Evolutionary conservation across 2,113 vertebrate species (phyloP).

Genomic region (Amblyopsis rosae): DNA sequence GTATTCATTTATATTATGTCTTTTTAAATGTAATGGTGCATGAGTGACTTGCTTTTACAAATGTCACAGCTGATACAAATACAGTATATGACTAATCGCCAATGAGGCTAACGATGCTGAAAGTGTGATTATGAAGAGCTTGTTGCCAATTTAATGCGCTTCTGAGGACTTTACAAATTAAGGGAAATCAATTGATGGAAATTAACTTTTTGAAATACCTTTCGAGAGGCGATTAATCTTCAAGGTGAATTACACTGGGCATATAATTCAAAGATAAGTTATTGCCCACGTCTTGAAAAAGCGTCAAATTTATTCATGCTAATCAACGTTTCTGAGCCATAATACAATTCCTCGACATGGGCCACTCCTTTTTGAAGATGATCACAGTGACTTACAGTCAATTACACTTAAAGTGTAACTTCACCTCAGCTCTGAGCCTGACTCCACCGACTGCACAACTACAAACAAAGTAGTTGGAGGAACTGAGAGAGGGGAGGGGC

Average conservation of each 20-base stretch:
- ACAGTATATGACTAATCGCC: slow-evolving; percentile 52
- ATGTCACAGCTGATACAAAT: slow-evolving; percentile 57
- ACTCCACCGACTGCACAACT: too few relatives aligned
- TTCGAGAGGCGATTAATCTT: slow-evolving; percentile 68
- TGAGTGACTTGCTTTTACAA: slow-evolving; percentile 63
- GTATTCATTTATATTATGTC: slow-evolving; percentile 52
- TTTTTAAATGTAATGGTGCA: slow-evolving; percentile 62
- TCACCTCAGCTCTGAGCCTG: too few relatives aligned
- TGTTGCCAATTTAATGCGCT: slow-evolving; percentile 64
- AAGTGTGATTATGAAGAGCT: slow-evolving; percentile 56
- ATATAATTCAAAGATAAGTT: slow-evolving; percentile 73
- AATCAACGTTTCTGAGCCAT: slow-evolving; percentile 61
- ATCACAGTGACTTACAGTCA: slow-evolving; percentile 40
- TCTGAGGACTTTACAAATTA: slow-evolving; percentile 60
- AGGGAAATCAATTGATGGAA: slow-evolving; percentile 67
- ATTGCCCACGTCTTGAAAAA: slow-evolving; percentile 59
- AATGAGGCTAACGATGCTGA: slow-evolving; percentile 61
- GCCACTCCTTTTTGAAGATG: slow-evolving; percentile 23
- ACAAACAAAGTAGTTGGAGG: too few relatives aligned
- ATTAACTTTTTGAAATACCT: slow-evolving; percentile 70
- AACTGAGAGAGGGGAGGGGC: too few relatives aligned
- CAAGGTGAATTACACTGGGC: slow-evolving; percentile 56
- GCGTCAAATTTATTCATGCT: slow-evolving; percentile 69
- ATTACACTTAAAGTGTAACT: slow-evolving; percentile 16
- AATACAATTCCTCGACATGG: slow-evolving; percentile 48